phyloP scores from a whole-genome alignment of 2,797 vertebrate species.

The Sebastes nivosus region DNA sequence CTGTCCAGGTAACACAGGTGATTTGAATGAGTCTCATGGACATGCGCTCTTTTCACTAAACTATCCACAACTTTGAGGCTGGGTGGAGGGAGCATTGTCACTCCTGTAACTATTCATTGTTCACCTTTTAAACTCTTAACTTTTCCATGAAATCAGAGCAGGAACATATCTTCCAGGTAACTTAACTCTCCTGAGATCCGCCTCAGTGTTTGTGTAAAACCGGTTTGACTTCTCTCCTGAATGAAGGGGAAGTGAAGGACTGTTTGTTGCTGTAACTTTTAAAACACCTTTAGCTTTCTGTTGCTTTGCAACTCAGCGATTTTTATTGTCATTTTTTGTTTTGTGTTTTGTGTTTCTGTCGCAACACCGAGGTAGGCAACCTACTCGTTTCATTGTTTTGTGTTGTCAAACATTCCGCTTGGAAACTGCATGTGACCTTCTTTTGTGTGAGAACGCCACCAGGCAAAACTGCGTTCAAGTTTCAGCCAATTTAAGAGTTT shows the following conservation, averaged over 20 bases:
- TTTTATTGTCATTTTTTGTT: background rate
- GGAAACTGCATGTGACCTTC: accelerated
- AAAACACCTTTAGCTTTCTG: background rate
- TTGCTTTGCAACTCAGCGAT: background rate
- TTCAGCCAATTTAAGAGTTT: background rate
- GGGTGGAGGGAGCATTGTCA: background rate
- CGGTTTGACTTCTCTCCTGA: background rate
- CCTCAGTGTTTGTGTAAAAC: background rate
- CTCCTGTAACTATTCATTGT: background rate
- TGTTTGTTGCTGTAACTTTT: background rate
- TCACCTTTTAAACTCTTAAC: background rate
- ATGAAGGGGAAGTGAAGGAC: slow-evolving; percentile 18
- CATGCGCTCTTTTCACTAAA: background rate
- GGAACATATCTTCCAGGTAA: background rate
- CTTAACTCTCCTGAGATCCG: background rate
- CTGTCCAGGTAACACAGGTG: background rate
- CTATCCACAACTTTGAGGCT: background rate
- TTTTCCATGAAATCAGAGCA: background rate
- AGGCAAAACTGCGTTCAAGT: background rate
- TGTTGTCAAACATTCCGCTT: slow-evolving; percentile 33
- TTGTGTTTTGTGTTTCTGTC: background rate
- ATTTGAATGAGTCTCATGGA: background rate
- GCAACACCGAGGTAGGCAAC: slow-evolving; percentile 40
- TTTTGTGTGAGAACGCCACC: background rate
- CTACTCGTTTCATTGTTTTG: background rate